Evolutionary conservation across 30 jellyfish, hydroid and myxozoan species (phyloP), one percentile per base, ranked within the genome.

Genomic region (Hydra vulgaris): DNA sequence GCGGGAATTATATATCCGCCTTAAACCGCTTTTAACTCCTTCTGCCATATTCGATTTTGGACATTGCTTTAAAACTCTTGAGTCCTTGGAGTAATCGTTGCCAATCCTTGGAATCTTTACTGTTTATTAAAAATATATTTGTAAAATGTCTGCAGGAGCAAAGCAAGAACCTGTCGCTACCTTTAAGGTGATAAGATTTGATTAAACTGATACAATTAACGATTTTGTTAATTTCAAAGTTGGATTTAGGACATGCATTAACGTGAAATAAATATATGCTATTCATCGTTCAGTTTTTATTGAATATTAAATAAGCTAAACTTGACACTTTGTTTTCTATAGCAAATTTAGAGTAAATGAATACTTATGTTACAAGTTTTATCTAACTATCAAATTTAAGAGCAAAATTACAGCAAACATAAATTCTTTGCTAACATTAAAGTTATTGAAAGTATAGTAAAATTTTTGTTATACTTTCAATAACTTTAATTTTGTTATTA

Each of bases 101-200:
- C 61, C 61, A 40, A 68, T 68, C 75, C 27, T 68, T n/a, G 75
- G 75, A 23, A 68, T 68, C 75, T 23, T 68, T 68, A 68, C 75
- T 23, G 75, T 68, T n/a, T 15, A 68, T 1, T 23, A 68, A 68
- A 68, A 8, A 68, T n/a, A 68, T 68, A 68, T 68, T 68, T 7
- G 7, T 40, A 68, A n/a, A 68, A 68, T 68, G 75, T 20, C 75
- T n/a, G 16, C 25, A 7, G 75, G 27, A 68, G 75, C 75, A n/a
- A 23, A 20, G 27, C 75, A 68, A 23, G 75, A 40, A 40, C 61
- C 27, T 68, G 75, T 68, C 16, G 75, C 75, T 68, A 68, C 75
- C 75, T 68, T 68, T 68, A 68, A 68, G 75, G 75, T 68, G 75
- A 68, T n/a, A 8, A n/a, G 25, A n/a, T 68, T 68, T 20, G 25